Percentiles rank a stretch among this genome's conserved stretches.
Conservation (phyloP, 2,888 invertebrate genomes). For the Dryomyza anilis region DNA sequence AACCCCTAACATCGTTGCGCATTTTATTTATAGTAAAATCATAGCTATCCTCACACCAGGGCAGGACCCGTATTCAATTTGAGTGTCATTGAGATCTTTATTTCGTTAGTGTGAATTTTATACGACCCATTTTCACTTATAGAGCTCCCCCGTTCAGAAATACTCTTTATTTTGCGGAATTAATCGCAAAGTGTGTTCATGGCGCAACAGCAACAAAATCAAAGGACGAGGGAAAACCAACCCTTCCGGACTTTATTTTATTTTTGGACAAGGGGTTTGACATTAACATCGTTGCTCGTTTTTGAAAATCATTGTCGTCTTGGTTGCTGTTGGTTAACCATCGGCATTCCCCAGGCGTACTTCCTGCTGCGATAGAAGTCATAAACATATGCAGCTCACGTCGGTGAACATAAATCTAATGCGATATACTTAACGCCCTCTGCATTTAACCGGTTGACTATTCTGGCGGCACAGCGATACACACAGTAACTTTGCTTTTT, state of each 20-base stretch:
- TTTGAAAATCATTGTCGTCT: conserved; percentile 47
- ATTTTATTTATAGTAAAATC: conserved; percentile 44
- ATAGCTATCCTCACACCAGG: conserved; percentile 56
- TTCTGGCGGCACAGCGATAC: not conserved
- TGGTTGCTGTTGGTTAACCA: conserved; percentile 56
- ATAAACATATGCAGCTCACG: conserved; percentile 60
- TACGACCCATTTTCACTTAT: conserved; percentile 38
- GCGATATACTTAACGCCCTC: conserved; percentile 49
- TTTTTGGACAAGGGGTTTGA: conserved; percentile 26
- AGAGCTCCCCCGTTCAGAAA: not conserved
- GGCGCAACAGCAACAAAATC: not conserved
- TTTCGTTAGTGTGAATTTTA: conserved; percentile 58
- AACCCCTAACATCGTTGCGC: conserved; percentile 13
- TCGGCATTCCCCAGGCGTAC: conserved; percentile 42
- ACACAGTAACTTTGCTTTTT: not conserved
- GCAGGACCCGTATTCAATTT: conserved; percentile 48
- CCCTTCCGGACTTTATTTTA: conserved; percentile 15
- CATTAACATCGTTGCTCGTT: conserved; percentile 42
- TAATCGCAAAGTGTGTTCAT: conserved; percentile 1
- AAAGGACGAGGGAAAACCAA: conserved; percentile 1
- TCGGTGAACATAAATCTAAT: conserved; percentile 58
- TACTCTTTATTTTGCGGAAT: not conserved
- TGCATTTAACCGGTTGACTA: conserved; percentile 25
- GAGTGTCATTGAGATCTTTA: conserved; percentile 60
- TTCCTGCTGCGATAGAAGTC: conserved; percentile 33